phyloP scores from a whole-genome alignment of 2,888 invertebrate species.

The Drosophila pegasa region DNA sequence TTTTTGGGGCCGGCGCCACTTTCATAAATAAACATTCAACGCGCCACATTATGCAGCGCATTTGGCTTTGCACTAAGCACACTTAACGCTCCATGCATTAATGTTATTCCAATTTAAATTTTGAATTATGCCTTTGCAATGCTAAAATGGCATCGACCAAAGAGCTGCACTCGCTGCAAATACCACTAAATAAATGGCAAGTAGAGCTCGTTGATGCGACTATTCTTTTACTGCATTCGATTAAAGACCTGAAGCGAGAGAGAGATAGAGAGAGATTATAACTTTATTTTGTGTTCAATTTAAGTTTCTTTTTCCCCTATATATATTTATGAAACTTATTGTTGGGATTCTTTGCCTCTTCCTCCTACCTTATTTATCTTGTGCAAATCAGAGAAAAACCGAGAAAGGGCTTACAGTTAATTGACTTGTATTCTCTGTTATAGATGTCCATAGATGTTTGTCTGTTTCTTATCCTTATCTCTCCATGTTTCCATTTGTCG shows the following conservation, averaged over 20 bases:
- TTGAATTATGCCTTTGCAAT: constrained; percentile 66
- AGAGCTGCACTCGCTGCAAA: constrained; percentile 5
- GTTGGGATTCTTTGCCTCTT: background rate
- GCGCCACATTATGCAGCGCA: constrained; percentile 69
- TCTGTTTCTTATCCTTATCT: background rate
- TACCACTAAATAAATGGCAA: background rate
- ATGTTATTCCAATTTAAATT: constrained; percentile 74
- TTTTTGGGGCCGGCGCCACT: constrained; percentile 54
- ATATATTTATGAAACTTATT: background rate
- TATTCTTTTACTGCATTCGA: background rate
- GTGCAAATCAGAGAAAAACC: background rate
- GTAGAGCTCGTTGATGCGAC: background rate
- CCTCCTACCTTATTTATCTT: background rate
- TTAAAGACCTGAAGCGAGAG: constrained; percentile 5
- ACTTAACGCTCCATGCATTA: constrained; percentile 49
- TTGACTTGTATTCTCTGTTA: background rate
- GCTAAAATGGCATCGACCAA: constrained; percentile 35
- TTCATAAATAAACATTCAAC: constrained; percentile 75
- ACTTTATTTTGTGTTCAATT: background rate
- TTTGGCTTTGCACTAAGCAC: constrained; percentile 63
- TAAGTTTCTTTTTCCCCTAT: background rate
- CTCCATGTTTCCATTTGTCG: background rate
- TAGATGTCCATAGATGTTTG: background rate
- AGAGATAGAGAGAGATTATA: background rate
- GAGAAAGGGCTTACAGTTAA: background rate